Evolutionary conservation across 1,140 invertebrate species (phyloP).

Genomic region (Atopsyche davidsoni): DNA sequence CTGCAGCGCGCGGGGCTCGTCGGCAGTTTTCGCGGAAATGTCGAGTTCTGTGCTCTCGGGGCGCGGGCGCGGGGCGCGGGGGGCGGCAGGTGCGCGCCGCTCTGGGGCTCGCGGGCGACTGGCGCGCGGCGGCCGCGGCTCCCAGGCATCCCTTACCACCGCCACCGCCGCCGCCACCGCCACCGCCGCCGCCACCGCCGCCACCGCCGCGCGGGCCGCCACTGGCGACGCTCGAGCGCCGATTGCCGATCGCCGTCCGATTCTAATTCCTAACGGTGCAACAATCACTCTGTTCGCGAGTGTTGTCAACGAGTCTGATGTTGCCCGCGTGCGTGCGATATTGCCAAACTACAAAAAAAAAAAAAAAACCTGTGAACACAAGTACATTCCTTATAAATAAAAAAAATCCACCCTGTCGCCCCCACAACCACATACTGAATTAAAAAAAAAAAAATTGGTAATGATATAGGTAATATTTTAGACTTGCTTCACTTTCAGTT

Average conservation of each 20-base stretch:
- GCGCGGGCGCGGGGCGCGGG: constrained; percentile 18
- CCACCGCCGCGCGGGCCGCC: constrained; percentile 1
- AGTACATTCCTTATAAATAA: neutral
- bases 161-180: constrained; percentile 6
- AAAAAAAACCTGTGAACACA: neutral
- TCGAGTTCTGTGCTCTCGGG: no score
- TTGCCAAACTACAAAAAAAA: neutral
- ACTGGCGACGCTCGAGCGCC: no score
- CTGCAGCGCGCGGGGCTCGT: neutral
- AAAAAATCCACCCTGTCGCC: no score
- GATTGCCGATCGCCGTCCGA: no score
- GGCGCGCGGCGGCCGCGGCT: constrained; percentile 7
- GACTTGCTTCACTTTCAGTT: no score
- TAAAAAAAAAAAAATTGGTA: no score
- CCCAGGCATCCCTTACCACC: neutral
- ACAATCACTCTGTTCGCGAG: no score
- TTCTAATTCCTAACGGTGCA: no score
- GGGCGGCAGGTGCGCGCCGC: constrained; percentile 4
- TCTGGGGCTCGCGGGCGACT: constrained; percentile 18
- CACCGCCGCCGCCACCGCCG: constrained; percentile 2
- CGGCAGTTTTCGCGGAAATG: no score
- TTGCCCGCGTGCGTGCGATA: neutral
- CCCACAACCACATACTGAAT: no score
- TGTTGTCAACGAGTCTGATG: neutral
- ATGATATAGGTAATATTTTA: no score